A percentile compares a stretch with the other conserved stretches of the same genome.
These are phyloP conservation scores for Balearica regulorum DNA, from an alignment of 2,797 vertebrate genomes.

Conservation along the genomic window DNA sequence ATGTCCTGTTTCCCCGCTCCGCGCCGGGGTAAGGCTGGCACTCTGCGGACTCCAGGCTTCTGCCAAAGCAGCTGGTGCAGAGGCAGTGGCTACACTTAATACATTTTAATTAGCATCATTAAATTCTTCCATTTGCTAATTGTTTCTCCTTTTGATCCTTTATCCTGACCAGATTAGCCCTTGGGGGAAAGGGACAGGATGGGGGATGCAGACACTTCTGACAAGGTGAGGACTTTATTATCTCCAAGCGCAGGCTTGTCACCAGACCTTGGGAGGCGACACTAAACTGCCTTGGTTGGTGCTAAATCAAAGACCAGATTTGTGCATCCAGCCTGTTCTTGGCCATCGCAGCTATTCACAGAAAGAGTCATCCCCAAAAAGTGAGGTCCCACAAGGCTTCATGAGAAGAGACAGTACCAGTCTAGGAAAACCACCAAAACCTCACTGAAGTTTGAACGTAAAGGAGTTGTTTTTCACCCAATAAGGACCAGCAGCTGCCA, in stretches of 20 bases:
- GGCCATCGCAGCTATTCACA: rapidly evolving
- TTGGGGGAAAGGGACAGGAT: not conserved
- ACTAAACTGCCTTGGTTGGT: not conserved
- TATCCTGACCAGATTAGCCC: slow-evolving; percentile 79
- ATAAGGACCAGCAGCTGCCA: not conserved
- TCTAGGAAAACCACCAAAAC: not conserved
- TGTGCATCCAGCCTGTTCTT: not conserved
- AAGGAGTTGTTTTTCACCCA: not conserved
- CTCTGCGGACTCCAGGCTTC: not conserved
- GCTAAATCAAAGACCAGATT: not conserved
- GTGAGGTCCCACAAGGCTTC: not conserved
- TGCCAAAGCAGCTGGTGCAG: slow-evolving; percentile 70
- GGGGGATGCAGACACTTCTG: not conserved
- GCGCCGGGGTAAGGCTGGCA: not conserved
- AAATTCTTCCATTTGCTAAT: slow-evolving; percentile 82
- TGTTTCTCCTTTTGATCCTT: slow-evolving; percentile 84
- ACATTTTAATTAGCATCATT: slow-evolving; percentile 90
- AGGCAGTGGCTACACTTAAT: slow-evolving; percentile 83
- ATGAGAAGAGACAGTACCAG: not conserved
- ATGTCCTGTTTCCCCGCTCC: not conserved
- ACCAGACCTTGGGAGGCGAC: not conserved
- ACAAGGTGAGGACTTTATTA: slow-evolving; percentile 31
- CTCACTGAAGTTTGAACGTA: rapidly evolving
- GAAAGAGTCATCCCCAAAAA: not conserved
- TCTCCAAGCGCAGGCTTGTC: not conserved